Evolutionary conservation across 2,888 invertebrate species (phyloP), one percentile per base, ranked within the genome.

Genomic region (Macrosiphum euphorbiae): DNA sequence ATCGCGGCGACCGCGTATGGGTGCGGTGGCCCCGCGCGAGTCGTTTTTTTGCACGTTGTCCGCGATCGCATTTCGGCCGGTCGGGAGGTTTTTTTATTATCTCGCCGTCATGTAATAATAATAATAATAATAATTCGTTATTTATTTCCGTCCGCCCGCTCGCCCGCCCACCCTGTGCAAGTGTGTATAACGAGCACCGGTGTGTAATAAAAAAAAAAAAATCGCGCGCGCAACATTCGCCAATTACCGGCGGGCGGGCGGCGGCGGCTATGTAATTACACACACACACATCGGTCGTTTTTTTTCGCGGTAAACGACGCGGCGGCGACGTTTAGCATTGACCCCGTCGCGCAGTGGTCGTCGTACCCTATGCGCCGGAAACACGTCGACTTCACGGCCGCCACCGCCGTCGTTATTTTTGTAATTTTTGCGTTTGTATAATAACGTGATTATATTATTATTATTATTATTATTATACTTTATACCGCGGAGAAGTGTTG

Each of bases 251-350:
- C 67, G 67, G 67, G 67, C 67, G 67, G 67, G 20, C 28, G 67
- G n/a, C 67, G 67, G n/a, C n/a, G 67, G n/a, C 67, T 67, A 55
- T 55, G 67, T 67, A 67, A 67, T 67, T 67, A 67, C 44, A 85
- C 26, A 84, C 41, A 35, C 35, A 78, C n/a, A n/a, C n/a, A 35
- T 1, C 86, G 86, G 86, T 87, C 86, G 86, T 67, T 67, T 87
- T 87, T 87, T 87, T 86, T 86, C 86, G 86, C 86, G 86, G 50
- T 87, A 87, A 87, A 87, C 86, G 86, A 87, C 86, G 86, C 44
- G 28, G 28, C 28, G 44, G 50, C 47, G 44, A 67, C 67, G 67
- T 67, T 67, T 67, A 67, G n/a, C 67, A 67, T 67, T 87, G 44
- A 47, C 44, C 86, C 86, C 67, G 67, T 67, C 67, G 67, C 67